Evolutionary conservation across 2,888 invertebrate species (phyloP).

Genomic region (Tenthredo notha): DNA sequence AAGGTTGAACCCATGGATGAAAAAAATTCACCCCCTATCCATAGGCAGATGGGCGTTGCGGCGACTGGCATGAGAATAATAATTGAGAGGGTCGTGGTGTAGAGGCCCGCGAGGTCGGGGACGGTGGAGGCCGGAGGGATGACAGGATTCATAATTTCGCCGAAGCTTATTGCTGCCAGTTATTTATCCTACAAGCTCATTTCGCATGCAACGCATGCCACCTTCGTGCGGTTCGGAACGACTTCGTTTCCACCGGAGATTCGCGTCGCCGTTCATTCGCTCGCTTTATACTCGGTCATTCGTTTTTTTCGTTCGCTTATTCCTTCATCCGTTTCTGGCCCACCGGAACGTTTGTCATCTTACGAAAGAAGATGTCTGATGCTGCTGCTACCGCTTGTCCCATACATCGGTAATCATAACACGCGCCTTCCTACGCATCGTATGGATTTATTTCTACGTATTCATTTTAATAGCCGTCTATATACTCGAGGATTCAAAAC

Average conservation of each 20-base stretch:
- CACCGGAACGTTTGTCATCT: constrained; percentile 27
- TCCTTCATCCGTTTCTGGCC: constrained; percentile 1
- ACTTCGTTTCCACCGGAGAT: constrained; percentile 11
- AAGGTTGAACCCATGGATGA: background rate
- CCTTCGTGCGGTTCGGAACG: constrained; percentile 52
- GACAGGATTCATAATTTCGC: constrained; percentile 74
- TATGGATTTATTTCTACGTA: constrained; percentile 23
- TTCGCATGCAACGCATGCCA: constrained; percentile 71
- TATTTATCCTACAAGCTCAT: constrained; percentile 72
- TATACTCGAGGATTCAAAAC: background rate
- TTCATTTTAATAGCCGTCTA: background rate
- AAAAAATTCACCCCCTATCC: constrained; percentile 1
- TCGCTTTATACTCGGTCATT: constrained; percentile 9
- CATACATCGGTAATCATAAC: constrained; percentile 46
- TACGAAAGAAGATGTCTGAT: constrained; percentile 10
- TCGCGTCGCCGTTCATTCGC: constrained; percentile 24
- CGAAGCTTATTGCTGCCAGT: constrained; percentile 73
- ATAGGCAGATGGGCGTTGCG: background rate
- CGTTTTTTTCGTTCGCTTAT: background rate
- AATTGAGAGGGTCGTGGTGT: constrained; percentile 46
- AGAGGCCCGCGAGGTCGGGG: constrained; percentile 58
- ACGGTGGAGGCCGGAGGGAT: constrained; percentile 61
- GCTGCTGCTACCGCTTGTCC: background rate
- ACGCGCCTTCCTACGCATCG: constrained; percentile 43
- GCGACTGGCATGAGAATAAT: constrained; percentile 37